Evolutionary conservation across 2,888 invertebrate genomes (phyloP), one percentile per base, ranked within the genome.

Genomic region (Heteromyza rotundicornis): DNA sequence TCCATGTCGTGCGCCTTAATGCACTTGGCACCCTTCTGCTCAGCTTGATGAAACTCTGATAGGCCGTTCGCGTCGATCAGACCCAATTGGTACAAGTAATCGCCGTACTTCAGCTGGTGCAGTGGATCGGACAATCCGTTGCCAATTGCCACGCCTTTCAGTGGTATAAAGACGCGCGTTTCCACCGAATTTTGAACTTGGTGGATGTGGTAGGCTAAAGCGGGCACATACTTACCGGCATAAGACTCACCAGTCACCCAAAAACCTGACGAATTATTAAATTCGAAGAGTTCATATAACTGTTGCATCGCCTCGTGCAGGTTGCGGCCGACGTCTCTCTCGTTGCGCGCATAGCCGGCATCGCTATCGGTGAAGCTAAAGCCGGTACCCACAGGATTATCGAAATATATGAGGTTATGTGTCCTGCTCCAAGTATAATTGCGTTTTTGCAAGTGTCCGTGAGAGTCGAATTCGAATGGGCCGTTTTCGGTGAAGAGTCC

Each of bases 361-460:
- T 90, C 88, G 59, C 87, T 82, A 2, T 89, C 87, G 0, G 96
- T 95, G 75, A 95, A 96, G 82, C 96, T 96, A 78, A 91, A 97
- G 0, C 96, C 96, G 1, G 95, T 92, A 1, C 95, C 95, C 0
- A 94, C 96, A 0, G 96, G 96, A 81, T 95, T 96, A 80, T 97
- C 96, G 60, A 97, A 91, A 79, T 93, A 97, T 59, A 97, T 87
- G 47, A 96, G 92, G 67, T 82, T 77, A 36, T 93, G 92, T 10
- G 88, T 88, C 44, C 87, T 83, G 59, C 89, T 90, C 96, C 96
- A 97, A 8, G 91, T 88, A 71, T 90, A 90, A 70, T 91, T 87
- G 44, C 94, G 86, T 66, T 87, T 79, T 80, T 77, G 84, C 64
- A 84, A 66, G 53, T 77, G 77, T 19, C 80, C 82, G 7, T 80